Evolutionary conservation across 1,140 invertebrate species (phyloP).

Genomic region (Drosophila pectinifera): DNA sequence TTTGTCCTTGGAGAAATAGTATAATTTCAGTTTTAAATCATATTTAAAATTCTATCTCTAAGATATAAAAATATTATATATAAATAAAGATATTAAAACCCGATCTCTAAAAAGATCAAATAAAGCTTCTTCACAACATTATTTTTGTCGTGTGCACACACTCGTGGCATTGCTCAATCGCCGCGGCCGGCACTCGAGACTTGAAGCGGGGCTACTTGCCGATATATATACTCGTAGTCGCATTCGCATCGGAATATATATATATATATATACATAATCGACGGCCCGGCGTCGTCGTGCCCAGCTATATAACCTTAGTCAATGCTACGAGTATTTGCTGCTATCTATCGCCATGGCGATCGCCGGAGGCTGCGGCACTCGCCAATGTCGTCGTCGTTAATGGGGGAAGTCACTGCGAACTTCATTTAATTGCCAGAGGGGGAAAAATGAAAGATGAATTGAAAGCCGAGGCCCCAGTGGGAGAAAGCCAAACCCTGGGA

Average conservation of each 20-base stretch:
- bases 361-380: conserved; percentile 39
- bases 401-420: conserved; percentile 53
- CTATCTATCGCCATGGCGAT: conserved; percentile 48
- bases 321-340: conserved; percentile 59
- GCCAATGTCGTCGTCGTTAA: conserved; percentile 66
- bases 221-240: conserved; percentile 16
- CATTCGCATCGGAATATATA: conserved; percentile 15
- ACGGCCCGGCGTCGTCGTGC: conserved; percentile 32
- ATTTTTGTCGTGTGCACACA: conserved; percentile 4
- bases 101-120: not conserved
- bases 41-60: no score
- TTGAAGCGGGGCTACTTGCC: conserved; percentile 27
- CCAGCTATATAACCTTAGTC: conserved; percentile 75
- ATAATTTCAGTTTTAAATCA: not conserved
- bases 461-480: not conserved
- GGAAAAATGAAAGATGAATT: conserved; percentile 27
- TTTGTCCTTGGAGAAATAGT: no score
- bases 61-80: no score
- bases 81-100: no score
- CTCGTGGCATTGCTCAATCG: conserved; percentile 43
- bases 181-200: conserved; percentile 35
- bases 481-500: conserved; percentile 37
- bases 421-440: conserved; percentile 51
- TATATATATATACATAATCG: conserved; percentile 7
- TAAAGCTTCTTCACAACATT: no score